Evolutionary conservation across 1,140 invertebrate genomes (phyloP).

Genomic region (Ceratitis capitata): DNA sequence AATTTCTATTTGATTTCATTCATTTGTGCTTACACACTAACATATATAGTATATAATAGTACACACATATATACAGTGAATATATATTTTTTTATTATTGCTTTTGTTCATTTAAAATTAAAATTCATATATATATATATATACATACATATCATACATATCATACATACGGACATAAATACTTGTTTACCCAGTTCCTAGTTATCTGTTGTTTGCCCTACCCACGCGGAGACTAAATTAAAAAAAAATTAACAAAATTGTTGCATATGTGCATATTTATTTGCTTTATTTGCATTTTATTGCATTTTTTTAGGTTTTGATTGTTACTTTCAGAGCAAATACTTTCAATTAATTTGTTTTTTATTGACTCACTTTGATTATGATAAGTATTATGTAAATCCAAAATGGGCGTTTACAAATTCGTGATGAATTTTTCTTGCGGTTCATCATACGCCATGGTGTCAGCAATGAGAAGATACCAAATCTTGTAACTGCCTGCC

Average conservation of each 20-base stretch:
- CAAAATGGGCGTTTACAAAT: no score
- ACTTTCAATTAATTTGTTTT: neutral
- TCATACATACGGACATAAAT: no score
- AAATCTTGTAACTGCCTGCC: no score
- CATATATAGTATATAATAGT: no score
- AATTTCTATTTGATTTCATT: conserved; percentile 26
- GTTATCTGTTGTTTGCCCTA: neutral
- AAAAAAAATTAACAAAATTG: neutral
- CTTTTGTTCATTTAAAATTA: neutral
- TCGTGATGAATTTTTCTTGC: no score
- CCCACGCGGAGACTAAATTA: neutral
- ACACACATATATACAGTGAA: neutral
- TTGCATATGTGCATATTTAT: conserved; percentile 23
- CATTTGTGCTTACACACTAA: neutral
- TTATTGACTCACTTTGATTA: neutral
- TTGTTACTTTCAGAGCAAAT: neutral
- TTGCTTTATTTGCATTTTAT: neutral
- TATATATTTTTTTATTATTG: neutral
- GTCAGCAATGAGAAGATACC: no score
- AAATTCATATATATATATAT: neutral
- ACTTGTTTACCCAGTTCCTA: no score
- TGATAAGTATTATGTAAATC: neutral
- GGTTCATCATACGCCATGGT: neutral
- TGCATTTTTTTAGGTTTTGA: neutral
- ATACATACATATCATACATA: no score